These are phyloP conservation scores for Atta colombica DNA, from an alignment of 1,140 invertebrate genomes.

Conservation along the genomic window DNA sequence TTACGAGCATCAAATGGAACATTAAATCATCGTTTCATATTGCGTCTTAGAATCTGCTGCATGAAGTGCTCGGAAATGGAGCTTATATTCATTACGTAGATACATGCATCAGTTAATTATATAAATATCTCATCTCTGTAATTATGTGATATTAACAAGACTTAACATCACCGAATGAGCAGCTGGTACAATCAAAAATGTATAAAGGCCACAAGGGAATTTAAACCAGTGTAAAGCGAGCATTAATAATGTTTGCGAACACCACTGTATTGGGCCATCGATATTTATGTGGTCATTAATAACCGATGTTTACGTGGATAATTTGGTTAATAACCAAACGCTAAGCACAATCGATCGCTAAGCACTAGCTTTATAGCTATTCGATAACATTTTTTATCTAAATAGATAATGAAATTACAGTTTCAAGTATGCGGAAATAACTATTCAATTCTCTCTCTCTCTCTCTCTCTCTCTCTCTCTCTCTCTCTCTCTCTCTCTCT, in stretches of 20 bases:
- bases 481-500: not conserved
- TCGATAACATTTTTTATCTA: not conserved
- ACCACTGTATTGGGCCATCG: not conserved
- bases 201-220: not conserved
- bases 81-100: not conserved
- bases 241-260: constrained; percentile 23
- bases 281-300: constrained; percentile 13
- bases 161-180: not conserved
- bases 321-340: constrained; percentile 6
- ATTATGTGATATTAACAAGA: not conserved
- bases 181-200: not conserved
- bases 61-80: not conserved
- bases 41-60: not conserved
- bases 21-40: not conserved
- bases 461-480: constrained; percentile 5
- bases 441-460: not conserved
- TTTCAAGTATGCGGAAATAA: constrained; percentile 17
- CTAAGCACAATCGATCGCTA: not conserved
- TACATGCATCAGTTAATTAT: not conserved
- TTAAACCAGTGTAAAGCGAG: constrained; percentile 3
- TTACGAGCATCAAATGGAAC: too few relatives aligned
- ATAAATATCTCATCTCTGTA: not conserved
- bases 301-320: not conserved
- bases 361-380: not conserved
- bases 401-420: constrained; percentile 17